Evolutionary conservation across 2,113 vertebrate species (phyloP).

Genomic region (Proterorhinus semilunaris): DNA sequence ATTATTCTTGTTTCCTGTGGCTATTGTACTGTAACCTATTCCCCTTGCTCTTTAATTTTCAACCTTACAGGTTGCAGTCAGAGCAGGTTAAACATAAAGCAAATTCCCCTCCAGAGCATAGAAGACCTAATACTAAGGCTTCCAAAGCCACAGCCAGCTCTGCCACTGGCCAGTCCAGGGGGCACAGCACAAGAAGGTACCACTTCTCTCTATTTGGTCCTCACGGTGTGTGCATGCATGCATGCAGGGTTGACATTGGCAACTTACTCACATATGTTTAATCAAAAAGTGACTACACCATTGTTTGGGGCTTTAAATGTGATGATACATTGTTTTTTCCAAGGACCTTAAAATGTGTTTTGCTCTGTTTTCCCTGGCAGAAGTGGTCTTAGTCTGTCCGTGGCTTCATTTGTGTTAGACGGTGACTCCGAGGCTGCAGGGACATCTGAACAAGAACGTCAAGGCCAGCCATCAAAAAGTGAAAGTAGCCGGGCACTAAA

Average conservation of each 20-base stretch:
- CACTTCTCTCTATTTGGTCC: conserved; percentile 60
- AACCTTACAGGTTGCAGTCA: conserved; percentile 96
- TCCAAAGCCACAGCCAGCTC: conserved; percentile 97
- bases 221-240: conserved; percentile 43
- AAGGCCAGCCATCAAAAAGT: conserved; percentile 88
- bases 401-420: conserved; percentile 85
- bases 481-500: conserved; percentile 91
- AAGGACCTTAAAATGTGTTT: conserved; percentile 3
- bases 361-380: conserved; percentile 68
- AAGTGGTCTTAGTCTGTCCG: conserved; percentile 90
- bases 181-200: conserved; percentile 99
- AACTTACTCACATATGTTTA: background rate
- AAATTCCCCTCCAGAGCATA: conserved; percentile 98
- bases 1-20: conserved; percentile 30
- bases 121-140: conserved; percentile 98
- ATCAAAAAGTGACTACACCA: background rate
- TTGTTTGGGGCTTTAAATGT: background rate
- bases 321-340: background rate
- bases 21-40: conserved; percentile 48
- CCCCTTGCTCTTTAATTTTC: conserved; percentile 72
- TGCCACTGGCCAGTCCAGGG: conserved; percentile 93
- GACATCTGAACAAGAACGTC: conserved; percentile 89
- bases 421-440: conserved; percentile 88
- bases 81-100: conserved; percentile 98
- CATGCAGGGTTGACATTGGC: conserved; percentile 28